These are phyloP conservation scores for Lacanobia wlatinum DNA, from an alignment of 2,888 invertebrate species.

Conservation along the genomic window DNA sequence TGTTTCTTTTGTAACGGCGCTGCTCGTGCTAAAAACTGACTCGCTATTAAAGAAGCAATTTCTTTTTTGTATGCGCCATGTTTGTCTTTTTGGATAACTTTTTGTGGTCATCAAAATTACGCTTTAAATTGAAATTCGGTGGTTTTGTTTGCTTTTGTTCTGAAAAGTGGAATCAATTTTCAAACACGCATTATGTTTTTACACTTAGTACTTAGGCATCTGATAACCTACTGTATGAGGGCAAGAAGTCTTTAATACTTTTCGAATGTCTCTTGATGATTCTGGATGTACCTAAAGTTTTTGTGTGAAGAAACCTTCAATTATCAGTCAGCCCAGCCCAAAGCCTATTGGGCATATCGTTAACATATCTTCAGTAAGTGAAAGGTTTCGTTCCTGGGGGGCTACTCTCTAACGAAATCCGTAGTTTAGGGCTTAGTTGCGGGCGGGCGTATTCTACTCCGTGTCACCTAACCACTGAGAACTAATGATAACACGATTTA, in stretches of 20 bases:
- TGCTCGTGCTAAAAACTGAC: slow-evolving; percentile 64
- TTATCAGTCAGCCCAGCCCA: neutral
- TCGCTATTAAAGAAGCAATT: slow-evolving; percentile 68
- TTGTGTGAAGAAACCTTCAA: neutral
- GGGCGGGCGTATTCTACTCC: too few relatives aligned
- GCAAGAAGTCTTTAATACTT: neutral
- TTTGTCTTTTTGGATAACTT: slow-evolving; percentile 62
- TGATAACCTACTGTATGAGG: neutral
- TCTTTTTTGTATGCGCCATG: slow-evolving; percentile 67
- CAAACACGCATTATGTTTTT: slow-evolving; percentile 24
- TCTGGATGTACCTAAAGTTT: neutral
- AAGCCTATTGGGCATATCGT: neutral
- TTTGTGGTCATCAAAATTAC: slow-evolving; percentile 70
- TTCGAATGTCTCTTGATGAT: neutral
- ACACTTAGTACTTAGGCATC: neutral
- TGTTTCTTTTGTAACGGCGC: slow-evolving; percentile 58
- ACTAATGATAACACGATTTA: too few relatives aligned
- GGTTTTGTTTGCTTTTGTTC: slow-evolving; percentile 66
- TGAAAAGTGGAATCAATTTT: slow-evolving; percentile 42
- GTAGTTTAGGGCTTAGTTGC: too few relatives aligned
- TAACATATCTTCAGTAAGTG: slow-evolving; percentile 6
- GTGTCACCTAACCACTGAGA: too few relatives aligned
- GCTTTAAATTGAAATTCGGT: slow-evolving; percentile 70
- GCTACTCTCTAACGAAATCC: too few relatives aligned
- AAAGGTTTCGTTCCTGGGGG: neutral